Percentiles rank a stretch among this genome's conserved stretches.
These are phyloP conservation scores for Halocaridina rubra DNA, from an alignment of 2,888 invertebrate genomes.

Conservation along the genomic window DNA sequence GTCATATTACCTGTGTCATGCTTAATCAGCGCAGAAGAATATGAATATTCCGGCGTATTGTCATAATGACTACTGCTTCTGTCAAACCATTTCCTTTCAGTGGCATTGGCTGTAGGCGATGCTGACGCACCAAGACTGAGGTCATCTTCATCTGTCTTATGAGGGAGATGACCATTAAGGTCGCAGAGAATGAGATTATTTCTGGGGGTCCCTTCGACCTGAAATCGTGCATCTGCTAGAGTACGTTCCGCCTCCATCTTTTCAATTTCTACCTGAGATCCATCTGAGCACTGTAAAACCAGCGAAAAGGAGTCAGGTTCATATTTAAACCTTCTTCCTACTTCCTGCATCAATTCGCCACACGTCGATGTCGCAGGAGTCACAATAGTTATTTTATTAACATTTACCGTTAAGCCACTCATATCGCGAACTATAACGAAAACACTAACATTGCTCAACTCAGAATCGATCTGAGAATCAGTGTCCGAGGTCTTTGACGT, in stretches of 20 bases:
- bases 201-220: conserved; percentile 67
- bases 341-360: conserved; percentile 69
- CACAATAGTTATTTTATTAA: conserved; percentile 44
- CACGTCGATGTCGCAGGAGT: conserved; percentile 47
- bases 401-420: conserved; percentile 34
- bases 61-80: conserved; percentile 59
- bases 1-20: conserved; percentile 70
- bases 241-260: conserved; percentile 69
- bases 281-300: conserved; percentile 66
- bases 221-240: conserved; percentile 70
- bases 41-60: conserved; percentile 66
- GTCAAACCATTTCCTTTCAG: conserved; percentile 27
- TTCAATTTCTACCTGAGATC: conserved; percentile 67
- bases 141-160: conserved; percentile 69
- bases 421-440: conserved; percentile 57
- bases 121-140: conserved; percentile 70
- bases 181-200: conserved; percentile 69
- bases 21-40: conserved; percentile 67
- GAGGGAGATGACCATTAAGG: conserved; percentile 67
- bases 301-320: conserved; percentile 71
- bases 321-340: conserved; percentile 70
- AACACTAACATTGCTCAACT: conserved; percentile 40
- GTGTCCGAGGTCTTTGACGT: background rate
- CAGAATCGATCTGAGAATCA: conserved; percentile 64
- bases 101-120: conserved; percentile 66